Percentiles rank a stretch among this genome's conserved stretches.
phyloP scores from a whole-genome alignment of 2,888 invertebrate species.

The Agonopterix alstromeriana region DNA sequence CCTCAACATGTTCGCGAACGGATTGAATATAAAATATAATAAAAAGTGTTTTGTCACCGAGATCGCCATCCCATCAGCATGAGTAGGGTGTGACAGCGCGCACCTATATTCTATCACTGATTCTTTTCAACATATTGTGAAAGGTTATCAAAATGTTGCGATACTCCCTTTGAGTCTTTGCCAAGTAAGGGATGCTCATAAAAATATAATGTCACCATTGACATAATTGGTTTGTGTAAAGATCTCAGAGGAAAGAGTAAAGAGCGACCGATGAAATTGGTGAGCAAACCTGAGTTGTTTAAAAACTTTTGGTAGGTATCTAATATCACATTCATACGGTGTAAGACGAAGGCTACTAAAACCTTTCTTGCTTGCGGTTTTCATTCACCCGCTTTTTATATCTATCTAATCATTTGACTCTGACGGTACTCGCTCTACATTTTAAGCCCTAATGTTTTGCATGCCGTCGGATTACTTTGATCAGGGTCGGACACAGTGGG shows the following conservation, averaged over 20 bases:
- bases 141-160: constrained; percentile 42
- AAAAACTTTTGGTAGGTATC: no score
- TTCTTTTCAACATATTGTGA: constrained; percentile 30
- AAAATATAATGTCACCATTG: neutral
- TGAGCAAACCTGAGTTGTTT: no score
- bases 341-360: no score
- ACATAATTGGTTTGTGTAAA: no score
- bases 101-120: constrained; percentile 37
- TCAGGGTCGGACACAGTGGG: constrained; percentile 37
- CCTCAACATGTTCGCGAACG: constrained; percentile 16
- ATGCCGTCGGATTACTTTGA: constrained; percentile 26
- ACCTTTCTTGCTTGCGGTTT: no score
- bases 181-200: neutral
- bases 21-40: constrained; percentile 14
- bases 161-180: constrained; percentile 22
- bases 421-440: constrained; percentile 2
- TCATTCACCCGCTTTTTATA: no score
- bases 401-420: constrained; percentile 1
- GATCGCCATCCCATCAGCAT: constrained; percentile 22
- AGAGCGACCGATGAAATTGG: no score
- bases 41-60: constrained; percentile 26
- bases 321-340: no score
- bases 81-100: constrained; percentile 57
- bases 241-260: no score
- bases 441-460: constrained; percentile 11